A percentile compares a stretch with the other conserved stretches of the same genome.
phyloP scores from a whole-genome alignment of 2,888 invertebrate species.

The Melieria crassipennis region DNA sequence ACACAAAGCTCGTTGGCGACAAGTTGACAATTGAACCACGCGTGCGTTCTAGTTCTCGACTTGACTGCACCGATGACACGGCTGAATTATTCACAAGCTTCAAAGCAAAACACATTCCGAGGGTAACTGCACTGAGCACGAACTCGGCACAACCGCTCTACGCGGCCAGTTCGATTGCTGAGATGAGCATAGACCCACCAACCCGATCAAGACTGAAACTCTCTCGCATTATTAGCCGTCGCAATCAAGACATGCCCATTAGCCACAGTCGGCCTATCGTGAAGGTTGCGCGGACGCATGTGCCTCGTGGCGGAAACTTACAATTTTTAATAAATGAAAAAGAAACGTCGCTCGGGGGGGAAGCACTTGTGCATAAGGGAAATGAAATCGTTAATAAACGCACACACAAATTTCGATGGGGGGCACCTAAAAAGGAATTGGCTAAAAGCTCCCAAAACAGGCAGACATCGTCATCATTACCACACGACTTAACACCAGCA shows the following conservation, averaged over 20 bases:
- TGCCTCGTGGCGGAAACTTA: slow-evolving; percentile 27
- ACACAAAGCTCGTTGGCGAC: slow-evolving; percentile 51
- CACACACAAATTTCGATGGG: neutral
- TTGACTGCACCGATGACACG: too few relatives aligned
- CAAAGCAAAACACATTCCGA: neutral
- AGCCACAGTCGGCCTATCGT: slow-evolving; percentile 39
- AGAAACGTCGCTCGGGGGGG: neutral
- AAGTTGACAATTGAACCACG: slow-evolving; percentile 25
- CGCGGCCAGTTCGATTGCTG: slow-evolving; percentile 44
- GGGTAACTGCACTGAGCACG: slow-evolving; percentile 33
- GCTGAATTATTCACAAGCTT: too few relatives aligned
- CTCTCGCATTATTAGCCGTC: slow-evolving; percentile 56
- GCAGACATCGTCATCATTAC: too few relatives aligned
- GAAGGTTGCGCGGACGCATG: slow-evolving; percentile 42
- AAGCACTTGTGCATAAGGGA: neutral
- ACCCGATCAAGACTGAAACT: slow-evolving; percentile 51
- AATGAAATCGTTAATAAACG: neutral
- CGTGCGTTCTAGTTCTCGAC: neutral
- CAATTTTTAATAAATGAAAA: neutral
- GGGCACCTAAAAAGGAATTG: neutral
- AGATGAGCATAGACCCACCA: slow-evolving; percentile 40
- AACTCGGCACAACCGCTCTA: slow-evolving; percentile 42
- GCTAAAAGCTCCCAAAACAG: too few relatives aligned
- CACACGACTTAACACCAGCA: too few relatives aligned
- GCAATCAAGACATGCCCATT: slow-evolving; percentile 46